Percentiles rank a stretch among this genome's conserved stretches.
These are phyloP conservation scores for Cyanoliseus patagonus DNA, from an alignment of 2,113 vertebrate species.

Conservation along the genomic window DNA sequence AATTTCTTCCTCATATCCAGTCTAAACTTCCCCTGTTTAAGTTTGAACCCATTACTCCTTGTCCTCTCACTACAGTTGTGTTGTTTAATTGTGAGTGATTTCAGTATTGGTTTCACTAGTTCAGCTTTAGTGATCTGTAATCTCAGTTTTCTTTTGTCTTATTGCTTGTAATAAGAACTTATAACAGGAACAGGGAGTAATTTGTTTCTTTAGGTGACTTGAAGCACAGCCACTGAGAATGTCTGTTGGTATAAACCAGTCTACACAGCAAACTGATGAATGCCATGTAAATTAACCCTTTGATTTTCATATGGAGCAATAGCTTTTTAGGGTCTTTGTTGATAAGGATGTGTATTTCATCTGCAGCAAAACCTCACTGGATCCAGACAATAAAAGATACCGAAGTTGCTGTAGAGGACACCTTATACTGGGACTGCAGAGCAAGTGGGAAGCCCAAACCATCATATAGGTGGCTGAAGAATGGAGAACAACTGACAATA, in stretches of 20 bases:
- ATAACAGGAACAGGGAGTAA: neutral
- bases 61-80: no score
- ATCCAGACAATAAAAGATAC: slow-evolving; percentile 82
- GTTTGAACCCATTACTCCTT: no score
- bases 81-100: neutral
- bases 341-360: neutral
- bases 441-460: slow-evolving; percentile 93
- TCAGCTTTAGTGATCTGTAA: neutral
- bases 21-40: no score
- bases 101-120: neutral
- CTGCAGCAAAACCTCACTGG: slow-evolving; percentile 93
- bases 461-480: slow-evolving; percentile 91
- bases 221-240: neutral
- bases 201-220: neutral
- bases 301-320: neutral
- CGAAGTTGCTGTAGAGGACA: slow-evolving; percentile 85
- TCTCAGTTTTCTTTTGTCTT: neutral
- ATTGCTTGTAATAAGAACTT: neutral
- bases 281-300: neutral
- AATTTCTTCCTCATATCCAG: no score
- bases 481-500: slow-evolving; percentile 78
- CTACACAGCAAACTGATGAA: neutral
- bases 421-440: slow-evolving; percentile 89
- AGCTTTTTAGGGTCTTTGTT: neutral
- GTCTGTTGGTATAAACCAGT: neutral